phyloP scores from a whole-genome alignment of 2,113 vertebrate species.

The Emydura subglobosa region DNA sequence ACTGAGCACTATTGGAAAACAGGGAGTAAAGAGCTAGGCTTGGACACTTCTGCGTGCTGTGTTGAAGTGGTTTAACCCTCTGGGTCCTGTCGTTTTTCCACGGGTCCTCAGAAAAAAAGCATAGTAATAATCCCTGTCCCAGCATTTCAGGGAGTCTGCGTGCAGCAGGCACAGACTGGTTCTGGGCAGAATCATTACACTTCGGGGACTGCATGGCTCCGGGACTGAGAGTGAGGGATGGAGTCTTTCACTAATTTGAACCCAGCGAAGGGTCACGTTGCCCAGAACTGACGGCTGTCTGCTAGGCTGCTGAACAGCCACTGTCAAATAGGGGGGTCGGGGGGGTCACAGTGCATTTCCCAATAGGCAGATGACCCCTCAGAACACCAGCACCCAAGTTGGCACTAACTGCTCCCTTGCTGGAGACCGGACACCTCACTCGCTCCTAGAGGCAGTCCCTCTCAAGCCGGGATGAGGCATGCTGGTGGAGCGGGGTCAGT shows the following conservation, averaged over 20 bases:
- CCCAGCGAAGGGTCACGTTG: background rate
- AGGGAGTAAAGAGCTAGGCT: background rate
- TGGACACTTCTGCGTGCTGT: background rate
- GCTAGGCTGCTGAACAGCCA: background rate
- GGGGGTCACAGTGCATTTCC: background rate
- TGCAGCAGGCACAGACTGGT: background rate
- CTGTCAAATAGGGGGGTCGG: background rate
- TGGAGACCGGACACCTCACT: background rate
- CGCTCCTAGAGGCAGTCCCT: background rate
- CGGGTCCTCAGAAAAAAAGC: background rate
- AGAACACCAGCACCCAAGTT: background rate
- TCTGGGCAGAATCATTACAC: background rate
- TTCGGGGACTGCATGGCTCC: background rate
- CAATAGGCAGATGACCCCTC: background rate
- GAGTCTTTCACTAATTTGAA: background rate
- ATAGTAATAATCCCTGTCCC: background rate
- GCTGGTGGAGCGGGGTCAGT: background rate
- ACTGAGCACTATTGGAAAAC: background rate
- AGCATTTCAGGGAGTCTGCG: background rate
- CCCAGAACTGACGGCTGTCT: background rate
- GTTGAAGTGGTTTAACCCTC: background rate
- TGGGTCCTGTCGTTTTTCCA: conserved; percentile 10
- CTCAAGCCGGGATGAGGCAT: background rate
- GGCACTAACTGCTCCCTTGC: background rate
- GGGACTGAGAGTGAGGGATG: background rate